Evolutionary conservation across 2,888 invertebrate species (phyloP).

Genomic region (Homarus gammarus): DNA sequence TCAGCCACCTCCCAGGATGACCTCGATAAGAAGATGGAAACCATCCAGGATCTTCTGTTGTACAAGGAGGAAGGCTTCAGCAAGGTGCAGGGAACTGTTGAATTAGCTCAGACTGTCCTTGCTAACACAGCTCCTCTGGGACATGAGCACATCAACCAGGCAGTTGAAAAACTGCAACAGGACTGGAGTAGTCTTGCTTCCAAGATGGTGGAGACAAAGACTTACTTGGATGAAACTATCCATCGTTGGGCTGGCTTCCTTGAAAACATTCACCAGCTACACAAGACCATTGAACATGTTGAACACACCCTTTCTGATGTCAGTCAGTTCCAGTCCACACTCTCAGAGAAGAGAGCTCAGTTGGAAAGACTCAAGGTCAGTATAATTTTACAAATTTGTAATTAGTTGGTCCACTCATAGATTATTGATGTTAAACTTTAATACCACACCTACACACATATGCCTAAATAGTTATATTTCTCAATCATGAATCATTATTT

Average conservation of each 20-base stretch:
- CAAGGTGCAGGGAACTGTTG: constrained; percentile 92
- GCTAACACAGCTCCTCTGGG: constrained; percentile 94
- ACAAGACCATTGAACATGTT: constrained; percentile 89
- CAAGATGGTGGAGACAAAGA: constrained; percentile 94
- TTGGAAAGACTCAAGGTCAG: constrained; percentile 87
- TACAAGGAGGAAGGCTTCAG: constrained; percentile 95
- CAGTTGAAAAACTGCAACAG: constrained; percentile 90
- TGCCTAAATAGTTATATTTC: no score
- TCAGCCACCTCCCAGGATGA: constrained; percentile 91
- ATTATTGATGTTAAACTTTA: no score
- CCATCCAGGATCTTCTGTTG: constrained; percentile 91
- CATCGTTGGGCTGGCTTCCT: constrained; percentile 94
- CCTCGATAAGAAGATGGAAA: constrained; percentile 89
- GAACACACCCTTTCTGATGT: constrained; percentile 87
- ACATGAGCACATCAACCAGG: constrained; percentile 91
- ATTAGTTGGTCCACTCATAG: not conserved
- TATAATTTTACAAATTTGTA: constrained; percentile 3
- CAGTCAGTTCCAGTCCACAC: constrained; percentile 87
- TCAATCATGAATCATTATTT: no score
- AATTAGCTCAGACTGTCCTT: constrained; percentile 92
- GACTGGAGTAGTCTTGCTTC: constrained; percentile 93
- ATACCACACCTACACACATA: no score
- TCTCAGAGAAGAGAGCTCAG: constrained; percentile 91
- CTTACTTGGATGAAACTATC: constrained; percentile 91
- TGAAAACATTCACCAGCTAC: constrained; percentile 91